Base-by-base conservation (phyloP, 2,797 vertebrate species). In the Ciconia nigra region DNA sequence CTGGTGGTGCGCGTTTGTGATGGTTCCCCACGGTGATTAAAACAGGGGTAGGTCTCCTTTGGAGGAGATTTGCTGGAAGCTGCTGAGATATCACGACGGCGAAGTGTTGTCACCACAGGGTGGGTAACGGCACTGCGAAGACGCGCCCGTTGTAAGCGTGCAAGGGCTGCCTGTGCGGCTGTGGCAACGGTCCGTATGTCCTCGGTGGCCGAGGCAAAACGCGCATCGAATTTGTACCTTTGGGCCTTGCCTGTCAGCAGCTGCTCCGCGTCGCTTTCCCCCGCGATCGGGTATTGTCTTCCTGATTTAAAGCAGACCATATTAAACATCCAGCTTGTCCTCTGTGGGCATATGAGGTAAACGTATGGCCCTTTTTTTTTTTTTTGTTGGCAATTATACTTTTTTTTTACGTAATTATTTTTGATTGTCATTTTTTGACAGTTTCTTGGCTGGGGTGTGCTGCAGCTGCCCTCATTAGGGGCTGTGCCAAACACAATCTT, bases 381-480 rank as follows among this genome's bases (percentile, higher is more conserved):
- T 86, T 63, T 15, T 89, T 92, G 77, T 70, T 71, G 73, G 76
- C 91, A 81, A 82, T 94, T 87, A 76, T 11, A 47, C 65, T 76
- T 26, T 62, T 37, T 52, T 76, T 65, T 63, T 11, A 21, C 67
- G 4, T 82, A 67, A 92, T 93, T 90, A 82, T 58, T 67, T 79
- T 57, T 83, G 87, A 83, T 95, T 74, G 55, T 63, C 65, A 21
- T 44, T 90, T 87, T 89, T 46, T 81, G 95, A 85, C 85, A 71
- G 81, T 22, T 93, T 95, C 87, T 96, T 96, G 96, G 96, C 95
- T 5, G n/a, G 74, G 16, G 13, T 13, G 26, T 5, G 52, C 82
- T 69, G 80, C 90, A 89, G 84, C 93, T 94, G 94, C 92, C 96
- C 87, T 94, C 85, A 76, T 71, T 86, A 86, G 63, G 76, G 87